Evolutionary conservation across 2,797 vertebrate species (phyloP).

Genomic region (Alosa sapidissima): DNA sequence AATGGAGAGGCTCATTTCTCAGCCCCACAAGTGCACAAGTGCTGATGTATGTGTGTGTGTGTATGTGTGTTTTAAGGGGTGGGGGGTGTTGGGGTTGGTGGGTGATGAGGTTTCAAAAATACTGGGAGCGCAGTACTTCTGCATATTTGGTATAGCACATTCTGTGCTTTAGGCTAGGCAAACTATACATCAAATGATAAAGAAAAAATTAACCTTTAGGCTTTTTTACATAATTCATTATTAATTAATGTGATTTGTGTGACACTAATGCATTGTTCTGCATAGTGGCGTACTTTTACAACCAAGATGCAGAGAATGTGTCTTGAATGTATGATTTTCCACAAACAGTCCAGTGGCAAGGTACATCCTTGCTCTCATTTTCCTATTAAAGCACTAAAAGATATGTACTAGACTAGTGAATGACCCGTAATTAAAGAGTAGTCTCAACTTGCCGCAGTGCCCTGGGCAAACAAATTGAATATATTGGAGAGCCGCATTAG

Average conservation of each 20-base stretch:
- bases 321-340: neutral
- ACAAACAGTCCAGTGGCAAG: neutral
- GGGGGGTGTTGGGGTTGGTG: neutral
- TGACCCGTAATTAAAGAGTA: neutral
- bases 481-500: neutral
- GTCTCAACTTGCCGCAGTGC: neutral
- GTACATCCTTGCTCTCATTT: conserved; percentile 4
- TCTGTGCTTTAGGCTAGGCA: neutral
- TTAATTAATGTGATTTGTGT: neutral
- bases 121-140: neutral
- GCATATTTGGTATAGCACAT: neutral
- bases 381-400: neutral
- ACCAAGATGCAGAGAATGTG: neutral
- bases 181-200: neutral
- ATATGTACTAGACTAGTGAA: neutral
- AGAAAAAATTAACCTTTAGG: neutral
- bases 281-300: neutral
- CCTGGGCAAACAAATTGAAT: neutral
- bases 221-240: neutral
- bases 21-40: conserved; percentile 8
- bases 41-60: neutral
- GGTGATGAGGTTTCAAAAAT: neutral
- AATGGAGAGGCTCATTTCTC: neutral
- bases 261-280: neutral
- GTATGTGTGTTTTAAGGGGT: neutral